Evolutionary conservation across 2,113 vertebrate species (phyloP).

Genomic region (Podocnemis expansa): DNA sequence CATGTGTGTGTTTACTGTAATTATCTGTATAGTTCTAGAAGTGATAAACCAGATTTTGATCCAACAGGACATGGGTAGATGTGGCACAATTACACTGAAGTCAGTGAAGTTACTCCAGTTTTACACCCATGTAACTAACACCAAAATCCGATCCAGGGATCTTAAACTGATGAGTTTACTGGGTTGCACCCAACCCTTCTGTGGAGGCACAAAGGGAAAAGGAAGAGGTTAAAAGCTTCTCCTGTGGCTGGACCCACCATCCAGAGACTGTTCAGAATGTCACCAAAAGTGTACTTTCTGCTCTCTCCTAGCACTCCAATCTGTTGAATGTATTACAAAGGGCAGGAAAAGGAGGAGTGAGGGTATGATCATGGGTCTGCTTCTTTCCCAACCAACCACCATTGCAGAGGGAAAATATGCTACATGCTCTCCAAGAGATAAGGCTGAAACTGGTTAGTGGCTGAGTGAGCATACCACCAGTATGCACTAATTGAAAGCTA

Average conservation of each 20-base stretch:
- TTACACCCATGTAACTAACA: not conserved
- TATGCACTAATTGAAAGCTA: not conserved
- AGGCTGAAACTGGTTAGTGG: not conserved
- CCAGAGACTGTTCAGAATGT: not conserved
- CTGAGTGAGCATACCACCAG: too few species aligned
- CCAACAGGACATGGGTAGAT: not conserved
- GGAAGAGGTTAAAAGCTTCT: not conserved
- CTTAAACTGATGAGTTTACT: not conserved
- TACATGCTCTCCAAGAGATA: not conserved
- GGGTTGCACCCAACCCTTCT: not conserved
- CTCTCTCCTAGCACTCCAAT: not conserved
- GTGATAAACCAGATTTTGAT: not conserved
- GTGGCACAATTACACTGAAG: not conserved
- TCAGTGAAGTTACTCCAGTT: not conserved
- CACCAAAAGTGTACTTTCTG: rapidly evolving
- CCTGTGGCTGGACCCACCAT: not conserved
- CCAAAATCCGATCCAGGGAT: too few species aligned
- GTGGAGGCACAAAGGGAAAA: not conserved
- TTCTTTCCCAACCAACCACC: not conserved
- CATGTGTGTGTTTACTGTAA: not conserved
- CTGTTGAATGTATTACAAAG: not conserved
- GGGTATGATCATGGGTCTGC: not conserved
- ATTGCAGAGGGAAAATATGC: rapidly evolving
- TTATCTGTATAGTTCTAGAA: not conserved
- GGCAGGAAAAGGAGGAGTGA: not conserved